Conservation (phyloP, 2,113 vertebrate genomes). For the Muntiacus muntjak region DNA sequence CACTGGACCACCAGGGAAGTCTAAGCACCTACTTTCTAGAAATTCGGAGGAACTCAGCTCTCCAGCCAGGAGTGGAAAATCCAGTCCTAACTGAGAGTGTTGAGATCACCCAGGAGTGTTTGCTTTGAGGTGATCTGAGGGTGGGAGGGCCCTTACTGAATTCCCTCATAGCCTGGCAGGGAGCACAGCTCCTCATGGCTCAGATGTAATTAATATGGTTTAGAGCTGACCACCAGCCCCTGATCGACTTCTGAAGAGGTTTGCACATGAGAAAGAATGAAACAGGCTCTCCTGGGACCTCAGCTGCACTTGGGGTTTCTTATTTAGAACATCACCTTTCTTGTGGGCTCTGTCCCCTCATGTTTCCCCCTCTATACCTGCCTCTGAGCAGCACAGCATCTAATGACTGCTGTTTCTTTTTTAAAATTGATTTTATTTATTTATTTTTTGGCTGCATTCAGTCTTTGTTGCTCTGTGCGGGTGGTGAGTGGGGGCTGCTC, state of each 20-base stretch:
- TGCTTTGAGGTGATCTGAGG: not conserved
- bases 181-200: not conserved
- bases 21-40: not conserved
- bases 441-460: not conserved
- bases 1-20: not conserved
- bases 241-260: rapidly evolving
- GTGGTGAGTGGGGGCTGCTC: rapidly evolving
- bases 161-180: rapidly evolving
- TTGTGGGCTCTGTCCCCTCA: rapidly evolving
- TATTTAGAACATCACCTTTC: no score
- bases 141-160: rapidly evolving
- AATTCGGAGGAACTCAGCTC: not conserved
- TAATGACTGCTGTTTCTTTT: not conserved
- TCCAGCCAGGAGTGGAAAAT: not conserved
- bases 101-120: not conserved
- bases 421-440: not conserved
- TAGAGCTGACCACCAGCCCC: rapidly evolving
- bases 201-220: rapidly evolving
- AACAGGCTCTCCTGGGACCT: not conserved
- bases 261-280: rapidly evolving
- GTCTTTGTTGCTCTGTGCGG: not conserved
- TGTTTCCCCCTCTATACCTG: rapidly evolving
- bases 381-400: not conserved
- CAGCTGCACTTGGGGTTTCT: rapidly evolving
- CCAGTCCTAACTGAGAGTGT: not conserved